Conservation (phyloP, 2,797 vertebrate species). For the Steatocranus sp. region DNA sequence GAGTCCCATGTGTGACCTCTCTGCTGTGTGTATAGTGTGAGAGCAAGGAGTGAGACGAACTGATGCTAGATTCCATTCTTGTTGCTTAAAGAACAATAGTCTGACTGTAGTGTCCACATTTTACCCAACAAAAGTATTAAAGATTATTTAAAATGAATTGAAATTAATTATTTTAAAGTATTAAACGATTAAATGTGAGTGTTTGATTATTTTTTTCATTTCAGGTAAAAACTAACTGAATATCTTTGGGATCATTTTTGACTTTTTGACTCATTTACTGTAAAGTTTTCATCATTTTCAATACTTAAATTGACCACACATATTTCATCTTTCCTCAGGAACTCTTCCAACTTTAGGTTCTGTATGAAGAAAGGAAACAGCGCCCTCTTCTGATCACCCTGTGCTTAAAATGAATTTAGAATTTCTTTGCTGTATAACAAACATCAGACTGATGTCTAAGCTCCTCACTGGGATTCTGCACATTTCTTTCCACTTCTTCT, state of each 20-base stretch:
- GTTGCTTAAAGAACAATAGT: neutral
- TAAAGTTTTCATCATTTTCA: neutral
- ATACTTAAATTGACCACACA: neutral
- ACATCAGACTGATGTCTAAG: neutral
- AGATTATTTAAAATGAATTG: neutral
- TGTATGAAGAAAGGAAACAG: neutral
- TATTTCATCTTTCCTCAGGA: fast-evolving
- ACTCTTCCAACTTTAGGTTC: neutral
- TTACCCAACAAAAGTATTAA: neutral
- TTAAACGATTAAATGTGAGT: fast-evolving
- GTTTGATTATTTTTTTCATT: neutral
- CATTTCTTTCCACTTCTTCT: neutral
- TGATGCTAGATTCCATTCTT: neutral
- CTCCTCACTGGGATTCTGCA: neutral
- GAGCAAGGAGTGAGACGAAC: neutral
- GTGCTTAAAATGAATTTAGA: neutral
- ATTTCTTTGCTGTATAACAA: neutral
- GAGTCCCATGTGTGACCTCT: slow-evolving; percentile 35
- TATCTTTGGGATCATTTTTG: neutral
- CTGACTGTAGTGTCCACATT: neutral
- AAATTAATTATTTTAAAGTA: neutral
- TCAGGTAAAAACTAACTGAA: neutral
- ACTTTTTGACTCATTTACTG: neutral
- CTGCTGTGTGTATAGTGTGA: neutral
- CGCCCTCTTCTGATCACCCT: neutral